Evolutionary conservation across 2,888 invertebrate species (phyloP).

Genomic region (Mesorhabditis sp.): DNA sequence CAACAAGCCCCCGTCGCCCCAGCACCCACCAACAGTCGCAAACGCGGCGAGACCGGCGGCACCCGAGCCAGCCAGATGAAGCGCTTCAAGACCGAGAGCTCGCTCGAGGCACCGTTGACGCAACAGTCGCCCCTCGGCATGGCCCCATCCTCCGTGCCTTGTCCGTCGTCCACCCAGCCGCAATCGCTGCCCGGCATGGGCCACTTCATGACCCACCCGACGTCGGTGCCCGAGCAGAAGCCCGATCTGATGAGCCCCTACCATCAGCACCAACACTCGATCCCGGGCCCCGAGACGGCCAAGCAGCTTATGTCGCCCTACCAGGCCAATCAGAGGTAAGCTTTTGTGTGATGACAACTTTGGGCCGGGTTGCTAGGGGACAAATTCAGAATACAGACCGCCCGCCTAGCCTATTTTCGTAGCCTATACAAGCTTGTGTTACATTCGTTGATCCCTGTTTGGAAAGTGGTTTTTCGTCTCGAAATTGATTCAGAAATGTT

Average conservation of each 20-base stretch:
- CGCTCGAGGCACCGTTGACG: background rate
- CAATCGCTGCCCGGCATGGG: background rate
- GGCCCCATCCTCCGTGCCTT: background rate
- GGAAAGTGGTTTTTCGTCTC: too few relatives aligned
- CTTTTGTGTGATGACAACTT: background rate
- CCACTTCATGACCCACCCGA: background rate
- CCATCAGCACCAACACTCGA: background rate
- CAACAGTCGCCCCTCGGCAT: background rate
- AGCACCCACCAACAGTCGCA: background rate
- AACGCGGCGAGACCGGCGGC: background rate
- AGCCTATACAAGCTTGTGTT: too few relatives aligned
- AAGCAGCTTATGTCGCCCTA: too few relatives aligned
- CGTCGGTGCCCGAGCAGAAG: background rate
- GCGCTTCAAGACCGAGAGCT: constrained; percentile 2
- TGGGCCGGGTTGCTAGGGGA: background rate
- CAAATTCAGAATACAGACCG: too few relatives aligned
- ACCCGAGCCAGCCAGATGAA: background rate
- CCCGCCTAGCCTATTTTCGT: too few relatives aligned
- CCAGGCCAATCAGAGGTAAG: too few relatives aligned
- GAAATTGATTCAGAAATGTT: too few relatives aligned
- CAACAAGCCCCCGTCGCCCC: background rate
- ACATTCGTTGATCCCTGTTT: too few relatives aligned
- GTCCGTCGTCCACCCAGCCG: background rate
- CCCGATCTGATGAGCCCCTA: background rate
- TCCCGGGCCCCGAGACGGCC: too few relatives aligned